Base-by-base conservation (phyloP, 2,888 invertebrate genomes). In the Molorchus minor region DNA sequence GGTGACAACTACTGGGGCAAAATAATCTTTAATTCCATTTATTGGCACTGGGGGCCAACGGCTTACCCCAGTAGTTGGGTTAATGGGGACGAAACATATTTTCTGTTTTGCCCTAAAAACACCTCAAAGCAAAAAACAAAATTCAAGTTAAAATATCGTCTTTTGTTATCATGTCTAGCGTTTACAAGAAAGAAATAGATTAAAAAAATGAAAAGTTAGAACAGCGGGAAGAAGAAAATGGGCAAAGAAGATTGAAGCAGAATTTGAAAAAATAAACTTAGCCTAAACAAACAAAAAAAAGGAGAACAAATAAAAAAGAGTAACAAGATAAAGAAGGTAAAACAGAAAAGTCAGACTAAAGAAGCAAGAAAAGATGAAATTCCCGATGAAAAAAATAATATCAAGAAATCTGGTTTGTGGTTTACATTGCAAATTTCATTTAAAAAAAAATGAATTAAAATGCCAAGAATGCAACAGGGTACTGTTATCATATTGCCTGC, bases 61-160 rank as follows among this genome's bases (percentile, higher is more conserved):
- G 12, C 35, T 33, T 8, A 33, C 35, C 35, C 35, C 35, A 33
- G 35, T 33, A 33, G 35, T 33, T 33, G n/a, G 35, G n/a, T 66
- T 41, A 70, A 72, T 61, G 61, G 59, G 20, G 65, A 65, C 30
- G 58, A 65, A 57, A 63, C 56, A 1, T 44, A 55, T 35, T 67
- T 67, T 44, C 21, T 47, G 8, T 56, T 65, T 19, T 62, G 61
- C 53, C 64, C 61, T 3, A 35, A 47, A 47, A 35, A 47, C 35
- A 1, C 47, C 35, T 13, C 47, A 35, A 47, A 35, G 47, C 1
- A n/a, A 35, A 47, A 35, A 47, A 47, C 35, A 47, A 35, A 47
- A 33, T 36, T 33, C 35, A 47, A 17, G 40, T 40, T 17, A 40
- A 40, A 40, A 40, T 17, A 40, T 17, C 40, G 16, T 40, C 17